Percentiles rank a stretch among this genome's conserved stretches.
Conservation (phyloP, 2,113 vertebrate species). For the Strigops habroptila region DNA sequence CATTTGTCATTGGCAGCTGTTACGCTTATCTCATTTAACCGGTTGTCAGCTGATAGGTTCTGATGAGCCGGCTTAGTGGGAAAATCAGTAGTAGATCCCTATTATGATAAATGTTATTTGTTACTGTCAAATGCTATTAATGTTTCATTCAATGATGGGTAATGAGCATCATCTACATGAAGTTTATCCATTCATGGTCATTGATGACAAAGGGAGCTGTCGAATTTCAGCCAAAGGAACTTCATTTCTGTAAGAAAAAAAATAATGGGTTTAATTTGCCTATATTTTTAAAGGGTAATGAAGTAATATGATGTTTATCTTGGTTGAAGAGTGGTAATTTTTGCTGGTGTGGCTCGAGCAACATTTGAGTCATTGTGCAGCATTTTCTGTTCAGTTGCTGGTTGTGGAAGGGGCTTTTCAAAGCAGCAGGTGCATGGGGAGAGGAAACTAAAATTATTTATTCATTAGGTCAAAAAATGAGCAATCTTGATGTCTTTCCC, state of each 20-base stretch:
- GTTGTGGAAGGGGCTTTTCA: constrained; percentile 74
- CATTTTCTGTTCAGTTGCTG: constrained; percentile 81
- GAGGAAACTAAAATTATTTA: constrained; percentile 81
- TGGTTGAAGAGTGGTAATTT: constrained; percentile 95
- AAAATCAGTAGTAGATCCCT: constrained; percentile 95
- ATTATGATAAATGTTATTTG: constrained; percentile 99
- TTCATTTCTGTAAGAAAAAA: constrained; percentile 83
- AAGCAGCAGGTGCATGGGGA: constrained; percentile 80
- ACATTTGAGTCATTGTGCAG: constrained; percentile 77
- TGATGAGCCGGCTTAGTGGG: constrained; percentile 88
- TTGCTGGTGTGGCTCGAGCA: constrained; percentile 82
- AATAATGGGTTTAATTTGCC: constrained; percentile 95
- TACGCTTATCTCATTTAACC: constrained; percentile 90
- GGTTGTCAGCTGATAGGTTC: constrained; percentile 89
- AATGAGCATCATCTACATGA: constrained; percentile 80
- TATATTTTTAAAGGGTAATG: constrained; percentile 98
- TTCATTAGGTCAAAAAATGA: constrained; percentile 86
- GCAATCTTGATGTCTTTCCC: constrained; percentile 76
- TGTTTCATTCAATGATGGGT: constrained; percentile 93
- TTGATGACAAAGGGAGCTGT: constrained; percentile 82
- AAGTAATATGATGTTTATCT: constrained; percentile 99
- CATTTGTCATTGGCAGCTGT: constrained; percentile 94
- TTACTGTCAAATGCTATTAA: constrained; percentile 96
- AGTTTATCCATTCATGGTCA: constrained; percentile 83
- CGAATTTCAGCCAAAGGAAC: constrained; percentile 87